Percentiles rank a stretch among this genome's conserved stretches.
Evolutionary conservation across 2,888 invertebrate species (phyloP).

Genomic region (Galeruca laticollis): DNA sequence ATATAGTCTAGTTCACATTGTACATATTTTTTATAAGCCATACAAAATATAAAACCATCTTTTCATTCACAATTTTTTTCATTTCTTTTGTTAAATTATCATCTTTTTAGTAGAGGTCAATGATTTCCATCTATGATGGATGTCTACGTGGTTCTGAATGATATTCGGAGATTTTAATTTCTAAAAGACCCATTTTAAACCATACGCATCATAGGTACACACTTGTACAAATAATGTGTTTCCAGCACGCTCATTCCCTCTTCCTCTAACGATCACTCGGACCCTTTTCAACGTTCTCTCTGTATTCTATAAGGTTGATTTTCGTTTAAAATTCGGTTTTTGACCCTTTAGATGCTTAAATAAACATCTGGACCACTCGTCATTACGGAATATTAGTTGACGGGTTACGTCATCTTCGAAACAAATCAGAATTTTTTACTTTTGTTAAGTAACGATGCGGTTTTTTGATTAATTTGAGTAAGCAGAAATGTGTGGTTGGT

Average conservation of each 20-base stretch:
- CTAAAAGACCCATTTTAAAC: constrained; percentile 48
- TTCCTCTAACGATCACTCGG: not conserved
- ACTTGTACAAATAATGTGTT: constrained; percentile 49
- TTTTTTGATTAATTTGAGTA: not conserved
- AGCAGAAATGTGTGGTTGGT: too few relatives aligned
- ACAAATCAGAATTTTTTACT: constrained; percentile 46
- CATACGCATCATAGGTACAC: constrained; percentile 45
- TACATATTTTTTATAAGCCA: too few relatives aligned
- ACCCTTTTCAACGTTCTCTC: constrained; percentile 25
- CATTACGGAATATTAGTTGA: constrained; percentile 40
- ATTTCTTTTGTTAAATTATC: not conserved
- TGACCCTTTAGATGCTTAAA: constrained; percentile 52
- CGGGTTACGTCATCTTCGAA: constrained; percentile 44
- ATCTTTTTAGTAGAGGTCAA: constrained; percentile 37
- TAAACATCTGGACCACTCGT: constrained; percentile 54
- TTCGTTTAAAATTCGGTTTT: constrained; percentile 45
- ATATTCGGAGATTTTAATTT: constrained; percentile 48
- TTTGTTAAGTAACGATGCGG: not conserved
- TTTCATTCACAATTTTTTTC: constrained; percentile 1
- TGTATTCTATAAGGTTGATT: constrained; percentile 29
- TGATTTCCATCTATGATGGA: constrained; percentile 22
- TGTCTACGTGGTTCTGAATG: constrained; percentile 46
- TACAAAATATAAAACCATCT: not conserved
- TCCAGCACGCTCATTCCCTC: constrained; percentile 17
- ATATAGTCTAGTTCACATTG: too few relatives aligned